Conservation (phyloP, 2,797 vertebrate species). For the Anolis apletophallus region DNA sequence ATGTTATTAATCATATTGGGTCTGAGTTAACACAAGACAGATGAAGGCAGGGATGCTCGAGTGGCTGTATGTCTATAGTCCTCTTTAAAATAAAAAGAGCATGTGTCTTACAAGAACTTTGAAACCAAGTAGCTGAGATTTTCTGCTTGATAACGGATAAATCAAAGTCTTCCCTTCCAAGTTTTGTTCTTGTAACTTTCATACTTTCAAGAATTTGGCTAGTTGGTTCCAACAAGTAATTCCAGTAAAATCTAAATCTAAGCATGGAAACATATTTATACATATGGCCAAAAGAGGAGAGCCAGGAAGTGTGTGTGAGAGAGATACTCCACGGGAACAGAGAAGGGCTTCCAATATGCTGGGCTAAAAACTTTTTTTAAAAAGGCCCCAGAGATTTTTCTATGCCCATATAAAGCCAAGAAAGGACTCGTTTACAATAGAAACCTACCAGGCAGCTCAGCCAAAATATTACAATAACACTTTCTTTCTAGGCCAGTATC, state of each 20-base stretch:
- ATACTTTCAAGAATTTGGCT: conserved; percentile 20
- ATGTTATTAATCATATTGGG: not conserved
- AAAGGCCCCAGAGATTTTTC: conserved; percentile 56
- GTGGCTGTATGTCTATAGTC: not conserved
- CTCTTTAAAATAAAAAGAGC: not conserved
- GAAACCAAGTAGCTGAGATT: conserved; percentile 8
- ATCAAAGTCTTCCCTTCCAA: conserved; percentile 17
- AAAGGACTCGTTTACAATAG: conserved; percentile 68
- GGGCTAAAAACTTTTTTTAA: conserved; percentile 42
- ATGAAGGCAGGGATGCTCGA: not conserved
- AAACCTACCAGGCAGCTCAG: conserved; percentile 60
- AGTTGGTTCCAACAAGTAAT: conserved; percentile 5
- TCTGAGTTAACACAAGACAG: not conserved
- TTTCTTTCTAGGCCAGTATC: conserved; percentile 70
- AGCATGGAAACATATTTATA: conserved; percentile 22
- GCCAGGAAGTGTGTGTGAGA: not conserved
- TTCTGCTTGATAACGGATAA: not conserved
- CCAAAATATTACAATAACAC: conserved; percentile 65
- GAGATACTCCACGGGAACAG: conserved; percentile 18
- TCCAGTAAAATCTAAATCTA: conserved; percentile 29
- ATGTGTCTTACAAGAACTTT: conserved; percentile 5
- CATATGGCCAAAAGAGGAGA: conserved; percentile 15
- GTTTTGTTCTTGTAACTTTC: conserved; percentile 29
- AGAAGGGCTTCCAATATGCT: conserved; percentile 49
- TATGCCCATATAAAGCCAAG: conserved; percentile 69